phyloP scores from a whole-genome alignment of 2,888 invertebrate species.

The Hartigia nigra region DNA sequence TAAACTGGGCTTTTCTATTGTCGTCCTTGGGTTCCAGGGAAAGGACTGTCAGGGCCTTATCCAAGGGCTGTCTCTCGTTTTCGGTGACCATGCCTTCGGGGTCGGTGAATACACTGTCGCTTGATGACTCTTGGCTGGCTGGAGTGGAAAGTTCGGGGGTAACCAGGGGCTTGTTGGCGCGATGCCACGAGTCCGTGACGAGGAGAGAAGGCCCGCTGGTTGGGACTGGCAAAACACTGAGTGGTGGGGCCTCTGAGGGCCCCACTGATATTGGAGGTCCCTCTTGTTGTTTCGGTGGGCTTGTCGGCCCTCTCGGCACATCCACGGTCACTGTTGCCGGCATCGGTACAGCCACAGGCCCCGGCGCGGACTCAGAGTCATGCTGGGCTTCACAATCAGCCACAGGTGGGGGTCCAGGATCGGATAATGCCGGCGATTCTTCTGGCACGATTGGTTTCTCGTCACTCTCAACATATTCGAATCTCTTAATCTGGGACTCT shows the following conservation, averaged over 20 bases:
- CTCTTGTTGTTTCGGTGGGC: slow-evolving; percentile 15
- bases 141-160: slow-evolving; percentile 57
- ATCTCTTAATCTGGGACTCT: slow-evolving; percentile 3
- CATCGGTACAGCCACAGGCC: slow-evolving; percentile 14
- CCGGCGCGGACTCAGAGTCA: background rate
- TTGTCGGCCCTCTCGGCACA: background rate
- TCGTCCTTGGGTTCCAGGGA: slow-evolving; percentile 54
- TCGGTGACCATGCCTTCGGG: slow-evolving; percentile 70
- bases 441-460: slow-evolving; percentile 4
- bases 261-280: background rate
- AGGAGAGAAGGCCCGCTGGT: slow-evolving; percentile 38
- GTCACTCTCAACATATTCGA: background rate
- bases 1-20: slow-evolving; percentile 68
- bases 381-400: slow-evolving; percentile 13
- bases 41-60: slow-evolving; percentile 47
- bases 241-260: slow-evolving; percentile 25
- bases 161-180: slow-evolving; percentile 55
- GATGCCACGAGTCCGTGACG: slow-evolving; percentile 65
- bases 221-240: slow-evolving; percentile 29
- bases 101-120: slow-evolving; percentile 81
- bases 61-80: slow-evolving; percentile 57
- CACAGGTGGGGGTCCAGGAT: slow-evolving; percentile 25
- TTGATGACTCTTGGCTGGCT: slow-evolving; percentile 73
- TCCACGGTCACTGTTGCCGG: slow-evolving; percentile 10
- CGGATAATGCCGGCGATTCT: slow-evolving; percentile 19